A percentile compares a stretch with the other conserved stretches of the same genome.
These are phyloP conservation scores for Dexiosoma caninum DNA, from an alignment of 2,888 invertebrate genomes.

Conservation along the genomic window DNA sequence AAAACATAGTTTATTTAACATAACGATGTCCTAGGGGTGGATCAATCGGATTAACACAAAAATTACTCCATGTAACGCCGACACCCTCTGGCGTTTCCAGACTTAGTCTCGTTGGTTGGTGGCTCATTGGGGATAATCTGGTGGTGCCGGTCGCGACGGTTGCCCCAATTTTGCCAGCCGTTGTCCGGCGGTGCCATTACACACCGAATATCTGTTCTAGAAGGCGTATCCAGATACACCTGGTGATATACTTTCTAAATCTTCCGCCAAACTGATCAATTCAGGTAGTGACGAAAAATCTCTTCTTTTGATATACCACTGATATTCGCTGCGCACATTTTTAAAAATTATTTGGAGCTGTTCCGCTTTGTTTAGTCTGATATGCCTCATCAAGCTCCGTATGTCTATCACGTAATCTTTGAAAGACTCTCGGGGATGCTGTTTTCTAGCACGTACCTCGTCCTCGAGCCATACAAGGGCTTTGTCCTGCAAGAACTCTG, in stretches of 20 bases:
- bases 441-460: not conserved
- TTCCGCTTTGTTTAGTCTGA: not conserved
- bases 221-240: too few relatives aligned
- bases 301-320: not conserved
- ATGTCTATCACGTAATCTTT: not conserved
- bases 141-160: too few relatives aligned
- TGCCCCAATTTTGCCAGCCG: too few relatives aligned
- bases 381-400: not conserved
- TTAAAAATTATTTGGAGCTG: not conserved
- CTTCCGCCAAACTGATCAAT: not conserved
- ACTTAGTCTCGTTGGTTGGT: too few relatives aligned
- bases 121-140: too few relatives aligned
- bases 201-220: too few relatives aligned
- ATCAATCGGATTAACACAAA: too few relatives aligned
- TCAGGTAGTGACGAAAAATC: not conserved
- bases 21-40: too few relatives aligned
- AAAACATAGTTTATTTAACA: too few relatives aligned
- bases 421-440: not conserved
- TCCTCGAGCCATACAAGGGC: not conserved
- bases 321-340: not conserved
- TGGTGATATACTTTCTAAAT: not conserved
- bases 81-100: too few relatives aligned
- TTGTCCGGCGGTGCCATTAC: too few relatives aligned
- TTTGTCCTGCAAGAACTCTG: not conserved
- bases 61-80: too few relatives aligned